Base-by-base conservation (phyloP, 2,888 invertebrate genomes). In the Athetis lepigone region DNA sequence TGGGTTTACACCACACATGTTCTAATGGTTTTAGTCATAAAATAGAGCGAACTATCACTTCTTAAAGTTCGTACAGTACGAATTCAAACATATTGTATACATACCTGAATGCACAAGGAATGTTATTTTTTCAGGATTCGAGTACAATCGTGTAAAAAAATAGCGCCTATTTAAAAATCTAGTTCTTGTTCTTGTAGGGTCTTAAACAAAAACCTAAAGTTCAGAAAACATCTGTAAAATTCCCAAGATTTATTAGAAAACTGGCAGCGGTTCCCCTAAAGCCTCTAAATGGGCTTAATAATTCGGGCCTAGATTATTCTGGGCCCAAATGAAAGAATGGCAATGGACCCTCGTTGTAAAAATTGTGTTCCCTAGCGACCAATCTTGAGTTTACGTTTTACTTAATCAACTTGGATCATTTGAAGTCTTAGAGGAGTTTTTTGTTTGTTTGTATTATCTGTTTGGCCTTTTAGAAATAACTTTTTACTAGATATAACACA, bases 321-420 rank as follows among this genome's bases (percentile, higher is more conserved):
- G 57, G 42, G 47, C 5, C 21, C 54, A 63, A 70, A 63, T 49
- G 52, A 62, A 56, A 23, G 49, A 70, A 70, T 46, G 37, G 43
- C 64, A 70, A 75, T 75, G 64, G 47, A 13, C 37, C 51, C 43
- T 69, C 42, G 39, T 70, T 62, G 54, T 50, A 55, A 71, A 71
- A 71, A 70, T 52, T 58, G 52, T 71, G 37, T 40, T 70, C 64
- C 70, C 75, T 39, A n/a, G 64, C 4, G 50, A 7, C 63, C 70
- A 58, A 75, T 72, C 57, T 47, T 23, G 61, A 57, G 57, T 54
- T 52, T 70, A 54, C 57, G 64, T 51, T 57, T 70, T 51, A 21
- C 46, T 70, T 72, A 71, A 71, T 75, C 75, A 75, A 75, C 55
- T 69, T 69, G 29, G 58, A 62, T 45, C 52, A 50, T 62, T 70